Base-by-base conservation (phyloP, 2,888 invertebrate species). In the Heliconius ethilla region DNA sequence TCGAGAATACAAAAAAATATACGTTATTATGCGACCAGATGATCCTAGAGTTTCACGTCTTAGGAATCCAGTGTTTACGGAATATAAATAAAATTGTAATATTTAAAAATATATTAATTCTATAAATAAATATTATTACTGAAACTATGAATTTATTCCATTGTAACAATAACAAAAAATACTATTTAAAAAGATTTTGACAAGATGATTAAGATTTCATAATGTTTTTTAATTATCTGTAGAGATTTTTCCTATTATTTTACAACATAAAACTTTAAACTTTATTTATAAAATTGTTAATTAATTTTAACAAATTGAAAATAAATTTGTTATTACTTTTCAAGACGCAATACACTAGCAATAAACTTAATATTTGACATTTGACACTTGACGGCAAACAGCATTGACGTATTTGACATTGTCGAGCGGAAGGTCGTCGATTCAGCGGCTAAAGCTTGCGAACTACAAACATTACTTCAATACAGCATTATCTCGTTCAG, bases 11-110 rank as follows among this genome's bases (percentile, higher is more conserved):
- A 97, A 96, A 88, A 83, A 87, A 25, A 85, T 89, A 4, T 96
- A 96, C 85, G 94, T 95, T 45, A 95, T 97, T 6, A 94, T 96
- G 83, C 94, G 97, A 78, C 92, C 95, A 22, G 95, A 96, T 82
- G 96, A 97, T 87, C 96, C 96, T 11, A 92, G 95, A 82, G 95
- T 93, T n/a, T 82, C 85, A 67, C 77, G 75, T 3, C 82, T 92
- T 6, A 91, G 86, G 84, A 92, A 93, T 80, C 91, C 93, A 63
- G 84, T 88, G 7, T 85, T 78, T 81, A 89, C 90, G 13, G 78
- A 87, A 76, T 91, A 84, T 81, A 81, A 73, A 73, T 69, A 77
- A 27, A 81, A 37, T 75, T 59, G 25, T 13, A 27, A 27, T 27
- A 63, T 63, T 27, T 13, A 2, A 27, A 27, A 63, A 27, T 27